phyloP scores from a whole-genome alignment of 23 tunicate species.

The Styela clava region DNA sequence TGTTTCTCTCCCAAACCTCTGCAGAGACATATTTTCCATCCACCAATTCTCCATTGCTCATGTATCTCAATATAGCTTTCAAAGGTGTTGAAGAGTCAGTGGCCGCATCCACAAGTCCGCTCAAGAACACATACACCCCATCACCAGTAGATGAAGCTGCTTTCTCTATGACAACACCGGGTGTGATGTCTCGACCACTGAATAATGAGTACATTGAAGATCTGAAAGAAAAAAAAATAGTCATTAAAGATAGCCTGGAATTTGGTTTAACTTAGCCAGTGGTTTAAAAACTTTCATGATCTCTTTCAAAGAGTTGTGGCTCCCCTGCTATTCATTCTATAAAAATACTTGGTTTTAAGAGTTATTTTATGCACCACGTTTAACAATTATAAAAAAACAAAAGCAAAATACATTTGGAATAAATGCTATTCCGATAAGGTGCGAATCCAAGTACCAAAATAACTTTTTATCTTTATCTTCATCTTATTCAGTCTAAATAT shows the following conservation, averaged over 20 bases:
- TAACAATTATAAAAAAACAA: no score
- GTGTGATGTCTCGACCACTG: not conserved
- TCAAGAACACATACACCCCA: not conserved
- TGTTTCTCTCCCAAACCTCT: no score
- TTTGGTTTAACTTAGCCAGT: not conserved
- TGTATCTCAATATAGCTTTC: not conserved
- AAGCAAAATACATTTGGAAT: no score
- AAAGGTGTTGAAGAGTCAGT: not conserved
- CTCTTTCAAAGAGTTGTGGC: not conserved
- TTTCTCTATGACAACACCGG: not conserved
- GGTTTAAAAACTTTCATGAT: not conserved
- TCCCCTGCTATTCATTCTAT: no score
- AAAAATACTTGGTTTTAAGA: no score
- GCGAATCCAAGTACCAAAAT: no score
- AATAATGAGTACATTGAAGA: not conserved
- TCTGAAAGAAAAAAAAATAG: not conserved
- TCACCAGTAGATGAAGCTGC: not conserved
- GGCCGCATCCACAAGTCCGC: not conserved
- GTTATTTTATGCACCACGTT: no score
- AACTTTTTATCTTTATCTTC: no score
- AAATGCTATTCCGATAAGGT: no score
- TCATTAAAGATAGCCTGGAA: not conserved
- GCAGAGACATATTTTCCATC: constrained; percentile 5
- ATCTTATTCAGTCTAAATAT: no score
- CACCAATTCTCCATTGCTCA: not conserved